Conservation (phyloP, 2,797 vertebrate genomes). For the Oryzias dopingdopingensis region DNA sequence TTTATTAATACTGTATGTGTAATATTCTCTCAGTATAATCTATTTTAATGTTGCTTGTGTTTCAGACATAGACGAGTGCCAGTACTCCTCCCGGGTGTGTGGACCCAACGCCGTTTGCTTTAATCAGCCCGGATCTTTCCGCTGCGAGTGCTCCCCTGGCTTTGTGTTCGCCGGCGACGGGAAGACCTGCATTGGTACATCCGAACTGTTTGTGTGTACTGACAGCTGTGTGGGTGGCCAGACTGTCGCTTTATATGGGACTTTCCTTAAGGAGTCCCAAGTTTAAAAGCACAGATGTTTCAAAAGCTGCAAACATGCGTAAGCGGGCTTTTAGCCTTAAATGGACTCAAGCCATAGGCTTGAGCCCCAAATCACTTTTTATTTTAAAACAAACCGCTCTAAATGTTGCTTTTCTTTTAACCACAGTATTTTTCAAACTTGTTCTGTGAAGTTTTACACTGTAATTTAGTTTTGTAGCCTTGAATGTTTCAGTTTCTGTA, state of each 20-base stretch:
- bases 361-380: too few species aligned
- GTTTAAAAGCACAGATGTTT: slow-evolving; percentile 25
- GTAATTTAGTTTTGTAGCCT: too few species aligned
- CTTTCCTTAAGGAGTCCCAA: slow-evolving; percentile 14
- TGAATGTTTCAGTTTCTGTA: too few species aligned
- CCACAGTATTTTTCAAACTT: too few species aligned
- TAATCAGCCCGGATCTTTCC: slow-evolving; percentile 88
- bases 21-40: too few species aligned
- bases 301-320: slow-evolving; percentile 7
- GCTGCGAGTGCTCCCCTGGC: slow-evolving; percentile 83
- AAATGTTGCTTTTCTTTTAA: too few species aligned
- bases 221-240: slow-evolving; percentile 20
- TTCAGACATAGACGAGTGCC: slow-evolving; percentile 81
- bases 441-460: too few species aligned
- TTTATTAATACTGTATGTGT: too few species aligned
- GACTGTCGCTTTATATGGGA: not conserved
- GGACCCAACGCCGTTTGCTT: slow-evolving; percentile 79
- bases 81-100: slow-evolving; percentile 76
- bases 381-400: too few species aligned
- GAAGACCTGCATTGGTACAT: slow-evolving; percentile 54
- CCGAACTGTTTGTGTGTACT: slow-evolving; percentile 4
- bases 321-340: slow-evolving; percentile 6
- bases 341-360: not conserved
- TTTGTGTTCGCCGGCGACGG: slow-evolving; percentile 80
- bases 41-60: too few species aligned